phyloP scores from a whole-genome alignment of 2,888 invertebrate species.

The Apamea crenata region DNA sequence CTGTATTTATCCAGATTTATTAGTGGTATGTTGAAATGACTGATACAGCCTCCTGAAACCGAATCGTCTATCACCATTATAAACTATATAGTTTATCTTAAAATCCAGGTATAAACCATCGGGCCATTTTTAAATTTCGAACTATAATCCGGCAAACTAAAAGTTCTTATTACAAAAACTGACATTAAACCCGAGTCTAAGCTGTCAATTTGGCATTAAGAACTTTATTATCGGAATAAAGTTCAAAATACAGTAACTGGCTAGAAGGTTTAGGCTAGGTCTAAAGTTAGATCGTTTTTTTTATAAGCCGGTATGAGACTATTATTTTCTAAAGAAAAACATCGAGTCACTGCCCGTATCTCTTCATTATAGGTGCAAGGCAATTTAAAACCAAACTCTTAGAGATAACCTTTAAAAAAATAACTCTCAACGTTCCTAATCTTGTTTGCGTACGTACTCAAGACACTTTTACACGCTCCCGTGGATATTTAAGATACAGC shows the following conservation, averaged over 20 bases:
- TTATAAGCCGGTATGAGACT: neutral
- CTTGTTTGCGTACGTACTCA: constrained; percentile 27
- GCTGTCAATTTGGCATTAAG: too few species aligned
- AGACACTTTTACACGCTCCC: constrained; percentile 18
- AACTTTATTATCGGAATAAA: too few species aligned
- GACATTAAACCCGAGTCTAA: too few species aligned
- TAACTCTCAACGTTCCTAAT: neutral
- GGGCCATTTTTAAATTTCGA: too few species aligned
- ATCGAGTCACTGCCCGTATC: neutral
- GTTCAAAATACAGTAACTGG: too few species aligned
- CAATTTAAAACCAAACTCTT: neutral
- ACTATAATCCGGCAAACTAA: too few species aligned
- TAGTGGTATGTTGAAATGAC: neutral
- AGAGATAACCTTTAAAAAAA: constrained; percentile 26
- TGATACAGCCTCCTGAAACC: neutral
- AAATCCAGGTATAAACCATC: too few species aligned
- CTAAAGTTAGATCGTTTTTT: too few species aligned
- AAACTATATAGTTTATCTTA: neutral
- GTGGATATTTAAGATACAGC: constrained; percentile 30
- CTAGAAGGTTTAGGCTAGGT: too few species aligned
- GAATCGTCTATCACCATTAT: neutral
- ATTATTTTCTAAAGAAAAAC: neutral
- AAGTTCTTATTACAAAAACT: too few species aligned
- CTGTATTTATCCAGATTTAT: neutral
- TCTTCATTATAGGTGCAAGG: neutral